Evolutionary conservation across 2,888 invertebrate genomes (phyloP).

Genomic region (Buathra laborator): DNA sequence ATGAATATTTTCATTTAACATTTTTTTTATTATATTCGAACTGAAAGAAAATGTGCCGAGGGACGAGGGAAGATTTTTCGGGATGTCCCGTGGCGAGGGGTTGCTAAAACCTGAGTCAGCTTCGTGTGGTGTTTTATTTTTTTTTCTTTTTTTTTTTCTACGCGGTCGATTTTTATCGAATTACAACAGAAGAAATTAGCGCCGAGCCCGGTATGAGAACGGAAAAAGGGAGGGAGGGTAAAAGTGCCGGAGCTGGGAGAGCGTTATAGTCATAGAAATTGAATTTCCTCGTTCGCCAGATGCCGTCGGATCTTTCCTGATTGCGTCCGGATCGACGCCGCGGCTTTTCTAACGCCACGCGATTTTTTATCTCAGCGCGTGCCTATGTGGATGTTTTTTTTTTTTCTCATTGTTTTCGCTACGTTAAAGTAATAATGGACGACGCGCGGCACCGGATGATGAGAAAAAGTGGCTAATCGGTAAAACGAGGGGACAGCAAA

Average conservation of each 20-base stretch:
- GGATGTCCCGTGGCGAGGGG: constrained; percentile 3
- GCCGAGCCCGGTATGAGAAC: constrained; percentile 43
- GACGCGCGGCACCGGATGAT: constrained; percentile 37
- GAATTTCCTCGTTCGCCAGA: constrained; percentile 81
- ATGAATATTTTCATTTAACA: background rate
- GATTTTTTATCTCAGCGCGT: constrained; percentile 13
- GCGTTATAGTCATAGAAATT: constrained; percentile 78
- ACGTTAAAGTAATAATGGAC: constrained; percentile 56
- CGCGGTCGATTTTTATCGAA: constrained; percentile 78
- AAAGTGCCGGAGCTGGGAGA: constrained; percentile 42
- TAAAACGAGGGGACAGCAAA: constrained; percentile 39
- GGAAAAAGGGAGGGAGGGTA: constrained; percentile 13
- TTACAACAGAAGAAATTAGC: constrained; percentile 79
- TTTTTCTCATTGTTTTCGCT: constrained; percentile 24
- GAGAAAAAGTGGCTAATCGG: constrained; percentile 58
- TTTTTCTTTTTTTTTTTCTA: constrained; percentile 37
- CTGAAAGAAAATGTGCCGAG: background rate
- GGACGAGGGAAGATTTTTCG: constrained; percentile 30
- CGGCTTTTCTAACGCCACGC: constrained; percentile 23
- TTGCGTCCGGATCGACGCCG: constrained; percentile 68
- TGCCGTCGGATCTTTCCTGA: constrained; percentile 76
- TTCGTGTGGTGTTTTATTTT: constrained; percentile 3
- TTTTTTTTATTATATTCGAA: background rate
- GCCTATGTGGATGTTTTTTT: background rate
- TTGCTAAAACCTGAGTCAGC: background rate